Base-by-base conservation (phyloP, 2,113 vertebrate species). In the Galbula dea region DNA sequence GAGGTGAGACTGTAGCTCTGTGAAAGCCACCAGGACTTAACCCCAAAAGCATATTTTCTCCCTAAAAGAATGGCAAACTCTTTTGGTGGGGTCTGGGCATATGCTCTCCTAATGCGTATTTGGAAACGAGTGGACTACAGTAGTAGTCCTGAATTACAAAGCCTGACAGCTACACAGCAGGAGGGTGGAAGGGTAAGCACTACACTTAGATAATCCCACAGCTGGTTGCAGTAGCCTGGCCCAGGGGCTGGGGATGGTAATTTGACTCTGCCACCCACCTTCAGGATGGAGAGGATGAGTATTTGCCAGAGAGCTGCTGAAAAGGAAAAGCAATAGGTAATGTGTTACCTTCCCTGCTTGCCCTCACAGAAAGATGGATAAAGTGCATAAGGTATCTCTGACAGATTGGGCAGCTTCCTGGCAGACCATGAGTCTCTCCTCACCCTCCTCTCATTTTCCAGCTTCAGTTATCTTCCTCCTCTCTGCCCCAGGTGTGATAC, bases 121-220 rank as follows among this genome's bases (percentile, higher is more conserved):
- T 71, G 55, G 23, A 79, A 87, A 46, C 6, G 24, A 17, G 29
- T 15, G n/a, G n/a, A 15, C 24, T 49, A 45, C 0, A 4, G n/a
- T n/a, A n/a, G n/a, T n/a, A n/a, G 46, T 52, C 41, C 76, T 32
- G 41, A 85, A 52, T 41, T 20, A 55, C 32, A 76, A 19, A n/a
- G 23, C 21, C 32, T 73, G 71, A 29, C 2, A 57, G 54, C 49
- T 61, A 9, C 0, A 1, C 1, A 4, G 6, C 1, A 3, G 30
- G 27, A 83, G 57, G 43, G 23, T 22, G 34, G 82, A 55, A 57
- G 52, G n/a, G 48, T 27, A 63, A 61, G 17, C 37, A 66, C 61
- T 87, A 24, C 37, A 68, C 7, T 11, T 3, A 1, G 59, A 45
- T 69, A 83, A 86, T 65, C 49, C 36, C 4, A 1, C 0, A 1